phyloP scores from a whole-genome alignment of 2,888 invertebrate genomes.

The Eupithecia exiguata region DNA sequence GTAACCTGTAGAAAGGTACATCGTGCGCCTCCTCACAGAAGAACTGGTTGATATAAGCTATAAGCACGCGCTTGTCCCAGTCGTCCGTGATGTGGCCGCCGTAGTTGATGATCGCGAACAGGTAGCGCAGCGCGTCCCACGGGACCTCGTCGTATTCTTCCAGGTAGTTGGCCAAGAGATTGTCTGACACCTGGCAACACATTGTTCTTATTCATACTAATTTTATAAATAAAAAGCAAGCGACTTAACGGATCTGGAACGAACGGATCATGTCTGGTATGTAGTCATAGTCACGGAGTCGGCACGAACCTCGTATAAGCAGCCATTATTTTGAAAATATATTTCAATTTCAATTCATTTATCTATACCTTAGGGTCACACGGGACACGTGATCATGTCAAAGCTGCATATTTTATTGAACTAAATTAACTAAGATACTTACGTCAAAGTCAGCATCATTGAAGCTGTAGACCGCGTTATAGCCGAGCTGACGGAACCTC shows the following conservation, averaged over 20 bases:
- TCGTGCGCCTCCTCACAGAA: constrained; percentile 89
- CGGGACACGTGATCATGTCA: no score
- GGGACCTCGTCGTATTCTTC: constrained; percentile 95
- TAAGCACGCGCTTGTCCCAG: constrained; percentile 88
- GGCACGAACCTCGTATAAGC: no score
- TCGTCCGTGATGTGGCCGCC: constrained; percentile 93
- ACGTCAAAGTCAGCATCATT: constrained; percentile 94
- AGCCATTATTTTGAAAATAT: no score
- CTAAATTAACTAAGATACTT: not conserved
- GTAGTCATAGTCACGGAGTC: no score
- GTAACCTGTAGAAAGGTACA: constrained; percentile 86
- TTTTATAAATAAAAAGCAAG: no score
- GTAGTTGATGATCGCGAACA: constrained; percentile 95
- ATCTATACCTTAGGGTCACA: no score
- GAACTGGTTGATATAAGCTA: constrained; percentile 92
- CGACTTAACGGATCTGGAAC: no score
- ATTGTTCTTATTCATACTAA: no score
- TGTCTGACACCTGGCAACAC: constrained; percentile 88
- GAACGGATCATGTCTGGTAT: no score
- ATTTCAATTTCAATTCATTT: no score
- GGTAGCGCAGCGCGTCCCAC: constrained; percentile 94
- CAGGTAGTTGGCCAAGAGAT: constrained; percentile 91
- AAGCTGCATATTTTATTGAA: no score
- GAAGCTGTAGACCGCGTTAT: constrained; percentile 95
- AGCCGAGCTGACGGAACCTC: constrained; percentile 94